Base-by-base conservation (phyloP, 2,797 vertebrate species). In the Eidolon dupreanum region DNA sequence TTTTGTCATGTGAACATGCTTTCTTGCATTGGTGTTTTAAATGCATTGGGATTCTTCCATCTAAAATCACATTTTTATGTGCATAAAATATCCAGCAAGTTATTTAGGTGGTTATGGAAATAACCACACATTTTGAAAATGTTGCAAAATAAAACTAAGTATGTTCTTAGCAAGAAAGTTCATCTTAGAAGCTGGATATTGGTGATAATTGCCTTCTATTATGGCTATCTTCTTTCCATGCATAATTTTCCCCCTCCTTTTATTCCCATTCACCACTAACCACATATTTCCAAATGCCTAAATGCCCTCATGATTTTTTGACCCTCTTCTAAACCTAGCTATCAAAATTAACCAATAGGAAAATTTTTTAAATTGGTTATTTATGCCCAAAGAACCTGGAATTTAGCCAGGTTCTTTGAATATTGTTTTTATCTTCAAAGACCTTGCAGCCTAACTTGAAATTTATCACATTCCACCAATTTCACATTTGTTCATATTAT, bases 1-100 rank as follows among this genome's bases (percentile, higher is more conserved):
- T 73, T 88, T 89, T 75, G 43, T 43, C 59, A 95, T 86, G 36
- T 77, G 49, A 87, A 51, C 26, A 74, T 86, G 94, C 88, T 95
- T 84, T 97, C 88, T 97, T 97, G 93, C 73, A 77, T 97, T 98
- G 86, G 71, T 75, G 90, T 82, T 97, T 98, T 97, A 97, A 98
- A 53, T 97, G 96, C 53, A 97, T 96, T 97, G 88, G 75, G 75
- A 91, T 91, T 84, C 65, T 97, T 97, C 74, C 94, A 97, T 96
- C 93, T 98, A 96, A 97, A 98, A 97, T 22, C 84, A 97, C 84
- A 5, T 94, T 98, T 98, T 91, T 41, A 93, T 49, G 49, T 78
- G 36, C 24, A 85, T 59, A 78, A 85, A 83, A 71, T 92, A 82
- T 75, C 78, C 92, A 97, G 51, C 20, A 92, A 81, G 10, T 26